Conservation (phyloP, 1,140 invertebrate genomes). For the Bombyx mori region DNA sequence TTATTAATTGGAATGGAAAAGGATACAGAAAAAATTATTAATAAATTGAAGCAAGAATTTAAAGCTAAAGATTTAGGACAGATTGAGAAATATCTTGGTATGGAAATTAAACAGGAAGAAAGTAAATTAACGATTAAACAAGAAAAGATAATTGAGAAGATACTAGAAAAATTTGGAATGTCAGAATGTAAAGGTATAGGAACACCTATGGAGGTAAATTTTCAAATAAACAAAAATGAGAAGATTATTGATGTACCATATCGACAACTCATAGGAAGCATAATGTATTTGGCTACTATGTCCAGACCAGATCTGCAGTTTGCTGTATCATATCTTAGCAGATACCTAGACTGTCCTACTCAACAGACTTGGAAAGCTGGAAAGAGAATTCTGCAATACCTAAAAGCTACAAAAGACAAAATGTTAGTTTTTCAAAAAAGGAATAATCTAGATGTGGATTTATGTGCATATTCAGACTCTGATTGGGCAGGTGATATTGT, state of each 20-base stretch:
- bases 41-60: constrained; percentile 15
- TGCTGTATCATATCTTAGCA: constrained; percentile 23
- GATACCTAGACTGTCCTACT: constrained; percentile 25
- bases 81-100: constrained; percentile 14
- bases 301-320: constrained; percentile 28
- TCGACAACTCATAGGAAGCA: constrained; percentile 17
- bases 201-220: constrained; percentile 23
- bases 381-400: constrained; percentile 26
- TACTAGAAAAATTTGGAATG: constrained; percentile 26
- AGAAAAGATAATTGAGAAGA: constrained; percentile 12
- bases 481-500: constrained; percentile 12
- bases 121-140: constrained; percentile 12
- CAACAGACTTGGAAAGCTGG: constrained; percentile 18
- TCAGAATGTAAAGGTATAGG: constrained; percentile 13
- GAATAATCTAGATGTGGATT: too few relatives aligned
- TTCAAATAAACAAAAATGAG: constrained; percentile 4
- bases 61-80: constrained; percentile 18
- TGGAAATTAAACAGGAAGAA: constrained; percentile 15
- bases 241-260: constrained; percentile 11
- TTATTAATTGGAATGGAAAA: constrained; percentile 9
- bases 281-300: constrained; percentile 18
- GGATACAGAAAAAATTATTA: constrained; percentile 1
- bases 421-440: neutral
- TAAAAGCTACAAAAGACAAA: constrained; percentile 18
- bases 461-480: constrained; percentile 7